These are phyloP conservation scores for Chrysaora quinquecirrha DNA, from an alignment of 30 jellyfish, hydroid and myxozoan genomes.

Conservation along the genomic window DNA sequence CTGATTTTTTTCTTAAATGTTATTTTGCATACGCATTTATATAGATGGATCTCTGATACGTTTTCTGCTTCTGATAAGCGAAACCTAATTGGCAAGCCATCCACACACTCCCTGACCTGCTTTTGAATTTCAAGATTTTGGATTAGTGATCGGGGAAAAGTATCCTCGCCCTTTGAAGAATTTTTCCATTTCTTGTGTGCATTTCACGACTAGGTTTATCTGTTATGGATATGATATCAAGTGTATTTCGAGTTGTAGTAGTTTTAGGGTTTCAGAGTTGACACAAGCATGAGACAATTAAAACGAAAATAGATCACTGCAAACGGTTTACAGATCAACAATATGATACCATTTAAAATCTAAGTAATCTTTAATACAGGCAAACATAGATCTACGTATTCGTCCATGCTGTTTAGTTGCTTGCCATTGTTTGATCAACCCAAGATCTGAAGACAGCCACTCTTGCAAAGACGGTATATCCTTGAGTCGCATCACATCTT, in stretches of 20 bases:
- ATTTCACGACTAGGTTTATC: no score
- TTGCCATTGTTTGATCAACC: slow-evolving; percentile 49
- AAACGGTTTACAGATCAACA: neutral
- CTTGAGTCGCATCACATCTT: slow-evolving; percentile 26
- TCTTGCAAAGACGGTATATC: slow-evolving; percentile 69
- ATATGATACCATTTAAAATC: neutral
- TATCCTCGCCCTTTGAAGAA: no score
- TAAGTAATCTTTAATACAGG: neutral
- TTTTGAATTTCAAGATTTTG: no score
- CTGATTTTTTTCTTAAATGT: no score
- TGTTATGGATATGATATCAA: no score
- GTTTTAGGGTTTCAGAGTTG: neutral
- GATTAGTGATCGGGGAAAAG: no score
- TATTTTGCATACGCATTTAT: no score
- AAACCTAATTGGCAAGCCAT: no score
- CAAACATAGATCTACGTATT: neutral
- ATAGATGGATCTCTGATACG: no score
- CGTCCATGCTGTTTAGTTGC: neutral
- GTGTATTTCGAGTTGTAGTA: neutral
- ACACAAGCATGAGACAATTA: neutral
- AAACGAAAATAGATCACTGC: neutral
- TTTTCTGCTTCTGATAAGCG: no score
- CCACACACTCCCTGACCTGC: no score
- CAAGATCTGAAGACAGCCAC: slow-evolving; percentile 50
- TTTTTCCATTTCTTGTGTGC: no score